phyloP scores from a whole-genome alignment of 2,797 vertebrate species.

The Macrochelys suwanniensis region DNA sequence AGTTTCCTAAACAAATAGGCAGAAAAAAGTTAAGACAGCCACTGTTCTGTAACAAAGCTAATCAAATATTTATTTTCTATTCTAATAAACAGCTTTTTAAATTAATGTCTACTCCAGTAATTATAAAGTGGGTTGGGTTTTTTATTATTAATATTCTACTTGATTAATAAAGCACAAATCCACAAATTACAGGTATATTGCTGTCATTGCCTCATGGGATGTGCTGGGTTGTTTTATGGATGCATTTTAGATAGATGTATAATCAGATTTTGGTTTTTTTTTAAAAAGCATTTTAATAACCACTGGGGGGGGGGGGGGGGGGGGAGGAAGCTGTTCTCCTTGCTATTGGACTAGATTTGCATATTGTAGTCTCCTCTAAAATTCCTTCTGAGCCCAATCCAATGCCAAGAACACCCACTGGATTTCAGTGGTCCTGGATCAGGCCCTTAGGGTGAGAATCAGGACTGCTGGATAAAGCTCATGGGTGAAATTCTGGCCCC shows the following conservation, averaged over 20 bases:
- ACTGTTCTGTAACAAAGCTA: constrained; percentile 77
- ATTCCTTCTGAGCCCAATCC: background rate
- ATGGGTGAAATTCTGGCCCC: background rate
- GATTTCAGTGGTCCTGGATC: background rate
- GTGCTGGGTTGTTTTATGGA: constrained; percentile 1
- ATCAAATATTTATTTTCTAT: constrained; percentile 79
- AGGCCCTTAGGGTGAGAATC: background rate
- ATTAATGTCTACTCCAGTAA: constrained; percentile 75
- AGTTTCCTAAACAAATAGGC: constrained; percentile 67
- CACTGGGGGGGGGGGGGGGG: background rate
- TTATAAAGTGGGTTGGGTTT: constrained; percentile 68
- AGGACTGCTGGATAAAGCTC: background rate
- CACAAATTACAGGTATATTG: constrained; percentile 56
- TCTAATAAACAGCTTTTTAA: constrained; percentile 74
- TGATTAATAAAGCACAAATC: constrained; percentile 78
- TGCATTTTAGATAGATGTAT: constrained; percentile 25
- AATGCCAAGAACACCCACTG: background rate
- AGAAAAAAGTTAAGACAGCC: constrained; percentile 61
- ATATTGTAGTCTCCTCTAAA: constrained; percentile 42
- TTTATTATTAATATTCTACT: constrained; percentile 75
- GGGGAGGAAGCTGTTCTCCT: constrained; percentile 52
- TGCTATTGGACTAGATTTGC: constrained; percentile 26
- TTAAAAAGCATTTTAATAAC: constrained; percentile 33
- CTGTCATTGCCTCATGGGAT: constrained; percentile 49
- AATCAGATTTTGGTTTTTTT: constrained; percentile 47